A percentile compares a stretch with the other conserved stretches of the same genome.
Evolutionary conservation across 2,113 vertebrate species (phyloP).

Genomic region (Cryptomyrus ogoouensis): DNA sequence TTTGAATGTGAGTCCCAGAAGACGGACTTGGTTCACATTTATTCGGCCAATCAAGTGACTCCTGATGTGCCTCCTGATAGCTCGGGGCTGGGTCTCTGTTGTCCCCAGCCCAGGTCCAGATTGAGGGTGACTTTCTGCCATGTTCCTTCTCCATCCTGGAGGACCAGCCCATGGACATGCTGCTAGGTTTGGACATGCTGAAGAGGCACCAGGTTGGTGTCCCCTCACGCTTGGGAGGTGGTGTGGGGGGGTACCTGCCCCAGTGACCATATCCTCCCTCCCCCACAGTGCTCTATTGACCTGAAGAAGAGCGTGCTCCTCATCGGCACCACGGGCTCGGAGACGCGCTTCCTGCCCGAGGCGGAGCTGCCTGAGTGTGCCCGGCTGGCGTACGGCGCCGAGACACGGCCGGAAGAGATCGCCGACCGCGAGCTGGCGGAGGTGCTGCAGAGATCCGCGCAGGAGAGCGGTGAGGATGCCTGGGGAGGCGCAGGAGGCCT

Average conservation of each 20-base stretch:
- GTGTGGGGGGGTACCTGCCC: background rate
- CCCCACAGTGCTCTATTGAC: slow-evolving; percentile 85
- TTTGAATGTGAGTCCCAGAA: slow-evolving; percentile 1
- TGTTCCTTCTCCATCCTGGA: slow-evolving; percentile 97
- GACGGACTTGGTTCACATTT: background rate
- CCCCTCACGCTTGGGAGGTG: background rate
- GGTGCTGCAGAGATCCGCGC: slow-evolving; percentile 87
- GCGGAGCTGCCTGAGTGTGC: slow-evolving; percentile 91
- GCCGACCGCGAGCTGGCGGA: slow-evolving; percentile 91
- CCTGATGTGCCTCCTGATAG: background rate
- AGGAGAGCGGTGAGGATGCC: slow-evolving; percentile 80
- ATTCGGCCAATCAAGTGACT: background rate
- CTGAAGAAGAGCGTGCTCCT: slow-evolving; percentile 91
- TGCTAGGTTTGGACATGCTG: slow-evolving; percentile 95
- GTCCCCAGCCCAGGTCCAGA: slow-evolving; percentile 90
- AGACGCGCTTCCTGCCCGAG: slow-evolving; percentile 87
- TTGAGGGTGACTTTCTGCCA: slow-evolving; percentile 91
- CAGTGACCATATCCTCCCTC: background rate
- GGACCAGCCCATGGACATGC: slow-evolving; percentile 99
- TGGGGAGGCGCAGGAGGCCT: background rate
- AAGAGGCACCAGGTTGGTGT: slow-evolving; percentile 89
- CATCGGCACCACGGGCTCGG: slow-evolving; percentile 88
- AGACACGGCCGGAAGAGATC: slow-evolving; percentile 77
- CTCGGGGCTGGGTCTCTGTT: background rate
- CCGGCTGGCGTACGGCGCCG: slow-evolving; percentile 78